phyloP scores from a whole-genome alignment of 2,888 invertebrate species.

The Bombylius major region DNA sequence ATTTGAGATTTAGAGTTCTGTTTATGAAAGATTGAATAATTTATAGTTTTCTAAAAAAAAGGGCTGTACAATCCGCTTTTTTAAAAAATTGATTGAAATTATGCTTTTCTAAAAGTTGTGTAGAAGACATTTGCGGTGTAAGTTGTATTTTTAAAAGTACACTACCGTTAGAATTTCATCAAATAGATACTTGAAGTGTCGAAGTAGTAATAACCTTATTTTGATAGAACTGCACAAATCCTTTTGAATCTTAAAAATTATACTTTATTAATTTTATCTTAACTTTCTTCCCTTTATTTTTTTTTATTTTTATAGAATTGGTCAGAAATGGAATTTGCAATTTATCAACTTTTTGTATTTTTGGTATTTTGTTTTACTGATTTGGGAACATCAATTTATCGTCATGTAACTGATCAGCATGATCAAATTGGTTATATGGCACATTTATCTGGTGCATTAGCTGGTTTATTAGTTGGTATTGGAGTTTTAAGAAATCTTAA shows the following conservation, averaged over 20 bases:
- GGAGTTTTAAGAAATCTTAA: conserved; percentile 73
- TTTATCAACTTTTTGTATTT: conserved; percentile 72
- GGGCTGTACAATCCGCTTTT: too few relatives aligned
- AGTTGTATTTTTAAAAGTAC: too few relatives aligned
- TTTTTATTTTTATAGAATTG: conserved; percentile 61
- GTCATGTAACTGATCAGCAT: conserved; percentile 55
- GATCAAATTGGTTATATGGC: conserved; percentile 88
- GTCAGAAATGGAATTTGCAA: conserved; percentile 91
- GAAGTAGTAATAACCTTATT: too few relatives aligned
- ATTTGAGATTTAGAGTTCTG: too few relatives aligned
- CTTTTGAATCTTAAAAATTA: neutral
- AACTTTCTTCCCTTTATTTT: conserved; percentile 4
- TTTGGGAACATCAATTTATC: conserved; percentile 81
- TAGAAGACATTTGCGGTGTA: too few relatives aligned
- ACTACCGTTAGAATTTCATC: too few relatives aligned
- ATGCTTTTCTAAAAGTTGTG: too few relatives aligned
- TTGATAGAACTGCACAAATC: too few relatives aligned
- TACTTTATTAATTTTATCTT: neutral
- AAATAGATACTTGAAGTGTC: too few relatives aligned
- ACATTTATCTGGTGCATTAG: conserved; percentile 82
- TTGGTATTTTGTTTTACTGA: conserved; percentile 70
- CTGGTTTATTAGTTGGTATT: conserved; percentile 70
- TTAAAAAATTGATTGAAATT: too few relatives aligned
- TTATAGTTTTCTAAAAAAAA: too few relatives aligned
- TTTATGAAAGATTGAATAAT: too few relatives aligned